phyloP scores from a whole-genome alignment of 2,113 vertebrate species.

The Bos javanicus region DNA sequence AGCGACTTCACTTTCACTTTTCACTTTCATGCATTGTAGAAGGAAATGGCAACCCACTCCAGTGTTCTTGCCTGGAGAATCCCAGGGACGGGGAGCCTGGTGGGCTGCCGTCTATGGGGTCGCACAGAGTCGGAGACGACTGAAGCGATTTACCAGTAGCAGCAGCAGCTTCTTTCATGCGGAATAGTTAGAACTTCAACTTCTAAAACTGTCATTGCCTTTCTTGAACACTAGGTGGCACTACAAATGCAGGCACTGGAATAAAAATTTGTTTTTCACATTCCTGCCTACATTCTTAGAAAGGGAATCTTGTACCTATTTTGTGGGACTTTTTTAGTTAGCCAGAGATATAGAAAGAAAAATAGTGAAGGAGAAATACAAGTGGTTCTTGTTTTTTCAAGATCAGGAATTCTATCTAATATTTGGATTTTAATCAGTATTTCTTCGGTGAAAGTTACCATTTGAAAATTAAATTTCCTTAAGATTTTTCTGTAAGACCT shows the following conservation, averaged over 20 bases:
- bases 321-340: background rate
- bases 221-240: constrained; percentile 35
- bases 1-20: too few relatives aligned
- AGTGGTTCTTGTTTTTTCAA: background rate
- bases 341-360: background rate
- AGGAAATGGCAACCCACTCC: too few relatives aligned
- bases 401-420: background rate
- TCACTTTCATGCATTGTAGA: too few relatives aligned
- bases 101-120: rapidly evolving
- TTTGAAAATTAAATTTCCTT: constrained; percentile 12
- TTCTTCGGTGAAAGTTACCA: background rate
- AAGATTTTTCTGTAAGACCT: background rate
- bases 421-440: background rate
- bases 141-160: too few relatives aligned
- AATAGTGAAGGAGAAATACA: background rate
- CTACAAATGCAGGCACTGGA: background rate
- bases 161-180: background rate
- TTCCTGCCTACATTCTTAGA: too few relatives aligned
- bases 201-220: background rate
- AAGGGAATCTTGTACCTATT: background rate
- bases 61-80: too few relatives aligned
- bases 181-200: background rate
- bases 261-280: background rate
- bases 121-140: too few relatives aligned
- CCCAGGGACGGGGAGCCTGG: too few relatives aligned